Evolutionary conservation across 2,888 invertebrate species (phyloP), one percentile per base, ranked within the genome.

Genomic region (Andrena fulva): DNA sequence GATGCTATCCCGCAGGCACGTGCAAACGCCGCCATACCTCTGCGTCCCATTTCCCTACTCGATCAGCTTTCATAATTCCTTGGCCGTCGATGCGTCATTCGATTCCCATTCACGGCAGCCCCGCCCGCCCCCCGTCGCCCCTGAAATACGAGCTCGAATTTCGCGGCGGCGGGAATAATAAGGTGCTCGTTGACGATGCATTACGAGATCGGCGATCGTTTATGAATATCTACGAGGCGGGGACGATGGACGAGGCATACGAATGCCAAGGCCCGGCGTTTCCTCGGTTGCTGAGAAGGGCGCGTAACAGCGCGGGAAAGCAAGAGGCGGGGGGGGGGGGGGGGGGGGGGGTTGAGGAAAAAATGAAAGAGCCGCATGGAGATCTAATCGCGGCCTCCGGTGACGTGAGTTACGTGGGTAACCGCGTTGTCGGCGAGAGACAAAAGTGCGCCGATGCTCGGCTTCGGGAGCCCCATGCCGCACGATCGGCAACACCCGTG

Each of bases 361-460:
- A 77, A 82, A 82, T 74, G 79, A 76, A 77, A 70, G 80, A 80
- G 84, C 70, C 60, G 62, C 52, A 82, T 78, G 91, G 91, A 92
- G 91, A 92, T 91, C 90, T 90, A 90, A 92, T 91, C 91, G 87
- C 73, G 63, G 81, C 56, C 85, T 71, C 85, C 72, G 87, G 87
- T 87, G 88, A 91, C 91, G 90, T 91, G 90, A 92, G 90, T 91
- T 90, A 92, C 90, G 89, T 91, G 89, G 89, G 89, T 89, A 89
- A 89, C 86, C 84, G 56, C 56, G 86, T 81, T 82, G 90, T 82
- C 88, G 89, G 88, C 89, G 84, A 88, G 81, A 87, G 89, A 90
- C 89, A 90, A 89, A 89, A 90, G 88, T 87, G 77, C 67, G 75
- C 68, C 70, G 75, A 60, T 80, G 76, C 76, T 64, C 70, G 87